Base-by-base conservation (phyloP, 2,113 vertebrate species). In the Ceyx melanurus region DNA sequence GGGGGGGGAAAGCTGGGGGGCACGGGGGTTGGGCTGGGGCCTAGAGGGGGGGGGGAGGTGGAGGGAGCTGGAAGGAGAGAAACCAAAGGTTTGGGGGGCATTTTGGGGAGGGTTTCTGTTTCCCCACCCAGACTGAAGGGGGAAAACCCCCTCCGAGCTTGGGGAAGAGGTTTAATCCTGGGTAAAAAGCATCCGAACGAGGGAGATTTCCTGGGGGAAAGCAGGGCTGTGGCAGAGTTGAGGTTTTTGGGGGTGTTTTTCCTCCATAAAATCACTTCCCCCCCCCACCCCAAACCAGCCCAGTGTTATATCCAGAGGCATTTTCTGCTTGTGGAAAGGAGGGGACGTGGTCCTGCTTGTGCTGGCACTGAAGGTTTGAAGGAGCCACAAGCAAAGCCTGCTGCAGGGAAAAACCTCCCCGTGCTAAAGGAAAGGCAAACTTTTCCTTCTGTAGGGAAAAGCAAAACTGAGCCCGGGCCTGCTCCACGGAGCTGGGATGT, bases 341-440 rank as follows among this genome's bases (percentile, higher is more conserved):
- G 9, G 37, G 53, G 35, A 75, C 0, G 1, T 2, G 54, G n/a
- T 37, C 26, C 51, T 0, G 1, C 29, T 87, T 1, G 3, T 0
- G 5, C 56, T 2, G 5, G 45, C 3, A 0, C 17, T 0, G 1
- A 35, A 29, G 65, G 40, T 20, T 4, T 0, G 2, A 51, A 45
- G 33, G 66, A 78, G 70, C 29, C 3, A 6, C 2, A 4, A 65
- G 82, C 18, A 13, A 60, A 72, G 8, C 23, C 48, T 2, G 3
- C 51, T 43, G 56, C 22, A 17, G 45, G 45, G 19, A 28, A 57
- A 53, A 68, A 70, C 50, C 31, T 29, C 12, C 37, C 33, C 5
- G 0, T 25, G 15, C 2, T 26, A 31, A 50, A 57, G 25, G 2
- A 8, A 8, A 26, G 74, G 58, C 48, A 57, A 91, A 86, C 35